Evolutionary conservation across 1,140 invertebrate species (phyloP), one percentile per base, ranked within the genome.

Genomic region (Sogatella furcifera): DNA sequence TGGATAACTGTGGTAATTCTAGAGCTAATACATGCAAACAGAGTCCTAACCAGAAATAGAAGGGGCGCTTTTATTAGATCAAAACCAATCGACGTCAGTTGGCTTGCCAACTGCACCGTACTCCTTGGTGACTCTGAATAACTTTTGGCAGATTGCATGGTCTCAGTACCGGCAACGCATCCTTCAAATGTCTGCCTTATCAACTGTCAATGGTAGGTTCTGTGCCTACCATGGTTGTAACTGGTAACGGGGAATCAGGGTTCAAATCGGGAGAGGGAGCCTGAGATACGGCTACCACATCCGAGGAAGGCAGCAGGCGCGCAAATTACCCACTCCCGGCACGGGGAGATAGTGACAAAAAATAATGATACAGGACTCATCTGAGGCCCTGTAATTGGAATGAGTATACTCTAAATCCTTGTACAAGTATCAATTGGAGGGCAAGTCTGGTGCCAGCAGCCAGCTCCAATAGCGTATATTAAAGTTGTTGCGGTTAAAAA

Each of bases 361-460:
- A 89, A 89, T 90, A 89, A 87, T 83, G 80, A 88, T 86, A 84
- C 80, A 76, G 79, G 79, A 82, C 83, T 85, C 84, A 80, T 82
- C 76, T 76, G 80, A 83, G 81, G 84, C 80, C 80, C 78, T n/a
- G 83, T 86, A 84, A 90, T 89, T 80, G 85, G 84, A 90, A 89
- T 89, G 86, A 87, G 84, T 84, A 85, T 84, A 89, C 80, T 89
- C 80, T 88, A 90, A 90, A 90, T 81, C 81, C 81, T 83, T 89
- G 86, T 85, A 85, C 84, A 83, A 90, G 85, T 82, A 89, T 78
- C 80, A 64, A 82, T 88, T 89, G 85, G 85, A 89, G 87, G 87
- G 87, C 85, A 91, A 91, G 86, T 90, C 86, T 88, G 84, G 84
- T 87, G 84, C 85, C 85, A 88, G 86, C 86, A 85, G 83, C 84